phyloP scores from a whole-genome alignment of 1,140 invertebrate genomes.

The Vanessa atalanta region DNA sequence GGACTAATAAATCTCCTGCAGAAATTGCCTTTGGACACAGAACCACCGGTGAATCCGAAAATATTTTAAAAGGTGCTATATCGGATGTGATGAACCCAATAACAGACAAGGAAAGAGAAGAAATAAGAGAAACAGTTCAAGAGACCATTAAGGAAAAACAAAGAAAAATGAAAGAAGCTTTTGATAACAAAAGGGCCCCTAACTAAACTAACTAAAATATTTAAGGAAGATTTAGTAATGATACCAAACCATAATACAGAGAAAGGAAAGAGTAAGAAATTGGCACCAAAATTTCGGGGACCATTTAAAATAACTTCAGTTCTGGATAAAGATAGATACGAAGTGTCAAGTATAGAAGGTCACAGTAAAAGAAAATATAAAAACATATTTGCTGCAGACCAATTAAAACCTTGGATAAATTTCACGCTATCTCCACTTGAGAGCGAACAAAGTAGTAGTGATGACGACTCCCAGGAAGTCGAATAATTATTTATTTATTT shows the following conservation, averaged over 20 bases:
- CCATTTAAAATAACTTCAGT: constrained; percentile 30
- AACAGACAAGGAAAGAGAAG: constrained; percentile 1
- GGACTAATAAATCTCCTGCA: background rate
- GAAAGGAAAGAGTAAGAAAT: constrained; percentile 4
- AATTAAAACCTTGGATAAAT: constrained; percentile 26
- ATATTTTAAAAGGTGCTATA: constrained; percentile 1
- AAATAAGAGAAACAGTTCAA: constrained; percentile 2
- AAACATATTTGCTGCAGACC: constrained; percentile 26
- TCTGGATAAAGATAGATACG: constrained; percentile 25
- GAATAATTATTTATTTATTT: background rate
- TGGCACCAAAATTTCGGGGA: background rate
- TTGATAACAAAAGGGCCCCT: constrained; percentile 2
- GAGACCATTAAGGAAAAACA: constrained; percentile 2
- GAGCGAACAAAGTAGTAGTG: constrained; percentile 7
- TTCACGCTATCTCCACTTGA: constrained; percentile 6
- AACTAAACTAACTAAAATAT: constrained; percentile 5
- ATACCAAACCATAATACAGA: constrained; percentile 2
- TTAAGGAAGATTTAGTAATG: constrained; percentile 3
- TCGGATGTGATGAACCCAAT: background rate
- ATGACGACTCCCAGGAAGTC: background rate
- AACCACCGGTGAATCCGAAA: background rate
- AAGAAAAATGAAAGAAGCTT: constrained; percentile 2
- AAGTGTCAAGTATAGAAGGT: constrained; percentile 28
- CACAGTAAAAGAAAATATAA: constrained; percentile 19
- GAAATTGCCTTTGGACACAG: constrained; percentile 1